Conservation (phyloP, 2,888 invertebrate species). For the Acronicta alni region DNA sequence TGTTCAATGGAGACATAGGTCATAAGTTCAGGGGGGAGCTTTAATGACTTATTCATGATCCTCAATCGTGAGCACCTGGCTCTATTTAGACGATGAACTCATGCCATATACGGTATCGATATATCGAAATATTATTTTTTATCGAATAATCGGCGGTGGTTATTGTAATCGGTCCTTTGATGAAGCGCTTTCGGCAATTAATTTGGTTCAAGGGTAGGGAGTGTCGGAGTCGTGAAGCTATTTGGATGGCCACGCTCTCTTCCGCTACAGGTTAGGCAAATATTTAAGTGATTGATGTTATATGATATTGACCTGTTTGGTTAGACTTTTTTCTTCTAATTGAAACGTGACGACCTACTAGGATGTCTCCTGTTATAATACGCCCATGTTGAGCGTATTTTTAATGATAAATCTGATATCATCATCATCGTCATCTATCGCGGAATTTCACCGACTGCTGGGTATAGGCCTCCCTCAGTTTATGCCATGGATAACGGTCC, state of each 20-base stretch:
- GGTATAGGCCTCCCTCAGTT: too few species aligned
- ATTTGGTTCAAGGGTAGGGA: conserved; percentile 48
- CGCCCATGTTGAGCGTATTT: too few species aligned
- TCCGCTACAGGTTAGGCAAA: conserved; percentile 31
- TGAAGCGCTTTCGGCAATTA: conserved; percentile 52
- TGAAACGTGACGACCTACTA: neutral
- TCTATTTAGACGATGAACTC: conserved; percentile 52
- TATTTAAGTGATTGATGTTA: conserved; percentile 9
- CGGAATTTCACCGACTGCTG: too few species aligned
- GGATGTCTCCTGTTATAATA: too few species aligned
- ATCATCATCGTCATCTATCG: too few species aligned
- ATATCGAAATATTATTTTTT: conserved; percentile 47
- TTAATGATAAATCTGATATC: too few species aligned
- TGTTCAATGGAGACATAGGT: conserved; percentile 74
- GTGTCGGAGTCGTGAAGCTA: conserved; percentile 23
- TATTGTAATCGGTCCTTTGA: conserved; percentile 50
- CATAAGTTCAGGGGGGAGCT: conserved; percentile 72
- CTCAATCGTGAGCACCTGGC: conserved; percentile 66
- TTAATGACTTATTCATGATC: conserved; percentile 81
- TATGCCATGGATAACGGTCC: too few species aligned
- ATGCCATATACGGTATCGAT: conserved; percentile 50
- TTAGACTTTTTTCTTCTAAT: neutral
- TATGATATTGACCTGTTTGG: neutral
- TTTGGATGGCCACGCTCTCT: conserved; percentile 44
- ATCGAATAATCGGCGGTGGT: conserved; percentile 46